phyloP scores from a whole-genome alignment of 2,113 vertebrate genomes.

The Hydropotes inermis region DNA sequence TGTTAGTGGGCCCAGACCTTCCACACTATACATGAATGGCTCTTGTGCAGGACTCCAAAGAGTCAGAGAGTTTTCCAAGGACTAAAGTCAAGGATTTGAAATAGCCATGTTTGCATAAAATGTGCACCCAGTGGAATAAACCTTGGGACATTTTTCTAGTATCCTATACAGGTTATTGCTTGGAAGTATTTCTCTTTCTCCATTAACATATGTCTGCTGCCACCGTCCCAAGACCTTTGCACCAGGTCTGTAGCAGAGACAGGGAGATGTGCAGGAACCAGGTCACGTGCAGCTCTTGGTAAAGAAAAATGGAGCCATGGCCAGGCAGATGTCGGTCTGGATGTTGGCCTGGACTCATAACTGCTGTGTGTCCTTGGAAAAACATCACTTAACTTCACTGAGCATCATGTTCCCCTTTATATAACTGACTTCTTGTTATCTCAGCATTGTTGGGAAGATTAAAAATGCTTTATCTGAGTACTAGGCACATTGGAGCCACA shows the following conservation, averaged over 20 bases:
- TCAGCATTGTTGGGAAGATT: not conserved
- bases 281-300: not conserved
- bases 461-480: not conserved
- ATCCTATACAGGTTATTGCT: not conserved
- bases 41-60: not conserved
- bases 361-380: conserved; percentile 8
- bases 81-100: not conserved
- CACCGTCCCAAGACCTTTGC: not conserved
- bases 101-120: not conserved
- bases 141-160: not conserved
- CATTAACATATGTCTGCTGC: not conserved
- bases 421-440: not conserved
- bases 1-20: not conserved
- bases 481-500: not conserved
- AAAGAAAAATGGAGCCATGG: not conserved
- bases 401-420: not conserved
- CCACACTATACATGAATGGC: not conserved
- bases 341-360: not conserved
- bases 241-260: not conserved
- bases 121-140: not conserved
- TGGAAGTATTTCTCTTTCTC: not conserved
- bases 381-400: not conserved
- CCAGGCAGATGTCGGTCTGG: not conserved
- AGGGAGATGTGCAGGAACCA: not conserved
- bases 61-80: not conserved